Percentiles rank a stretch among this genome's conserved stretches.
Conservation (phyloP, 2,113 vertebrate genomes). For the Spilogale gracilis region DNA sequence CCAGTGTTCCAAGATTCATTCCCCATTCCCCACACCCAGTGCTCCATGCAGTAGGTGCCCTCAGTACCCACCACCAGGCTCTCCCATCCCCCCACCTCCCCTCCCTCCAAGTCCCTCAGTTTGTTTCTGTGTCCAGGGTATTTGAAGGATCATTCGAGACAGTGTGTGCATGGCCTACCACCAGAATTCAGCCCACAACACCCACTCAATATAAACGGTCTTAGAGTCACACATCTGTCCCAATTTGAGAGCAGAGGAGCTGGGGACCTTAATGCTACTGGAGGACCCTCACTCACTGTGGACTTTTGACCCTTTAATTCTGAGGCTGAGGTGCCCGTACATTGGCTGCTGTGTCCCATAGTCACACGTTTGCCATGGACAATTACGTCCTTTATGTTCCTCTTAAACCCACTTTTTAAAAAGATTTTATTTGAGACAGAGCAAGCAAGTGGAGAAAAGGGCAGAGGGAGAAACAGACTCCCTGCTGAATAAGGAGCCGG, state of each 20-base stretch:
- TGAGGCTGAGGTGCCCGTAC: not conserved
- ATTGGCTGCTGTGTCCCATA: not conserved
- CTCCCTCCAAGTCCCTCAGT: no score
- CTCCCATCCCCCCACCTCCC: no score
- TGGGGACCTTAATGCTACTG: not conserved
- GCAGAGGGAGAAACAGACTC: not conserved
- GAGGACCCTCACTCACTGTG: not conserved
- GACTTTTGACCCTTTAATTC: not conserved
- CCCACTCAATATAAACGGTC: not conserved
- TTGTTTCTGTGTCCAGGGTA: not conserved
- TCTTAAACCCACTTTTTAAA: not conserved
- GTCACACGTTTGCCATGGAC: not conserved
- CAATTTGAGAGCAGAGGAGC: not conserved
- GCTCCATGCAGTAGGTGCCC: no score
- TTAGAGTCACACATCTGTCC: not conserved
- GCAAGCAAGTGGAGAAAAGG: not conserved
- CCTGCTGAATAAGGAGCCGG: not conserved
- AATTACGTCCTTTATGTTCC: slow-evolving; percentile 12
- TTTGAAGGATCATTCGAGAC: not conserved
- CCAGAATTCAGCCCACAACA: not conserved
- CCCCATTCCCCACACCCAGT: no score
- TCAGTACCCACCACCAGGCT: no score
- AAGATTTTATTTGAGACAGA: not conserved
- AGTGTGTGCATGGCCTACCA: not conserved
- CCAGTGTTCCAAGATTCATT: no score